These are phyloP conservation scores for Laticauda colubrina DNA, from an alignment of 2,113 vertebrate species.

Conservation along the genomic window DNA sequence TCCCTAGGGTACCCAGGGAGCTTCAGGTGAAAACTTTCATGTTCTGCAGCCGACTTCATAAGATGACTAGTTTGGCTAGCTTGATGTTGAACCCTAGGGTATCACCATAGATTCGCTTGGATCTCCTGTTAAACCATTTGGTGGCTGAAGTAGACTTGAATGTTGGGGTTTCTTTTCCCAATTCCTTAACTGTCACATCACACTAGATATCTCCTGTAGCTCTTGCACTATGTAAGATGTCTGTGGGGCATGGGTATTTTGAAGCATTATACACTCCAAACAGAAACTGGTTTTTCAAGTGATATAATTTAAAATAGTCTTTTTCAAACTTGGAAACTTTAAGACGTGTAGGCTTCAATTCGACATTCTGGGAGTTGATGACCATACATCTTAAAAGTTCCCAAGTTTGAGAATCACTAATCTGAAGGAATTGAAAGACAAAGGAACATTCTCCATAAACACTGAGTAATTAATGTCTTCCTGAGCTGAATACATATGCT, in stretches of 20 bases:
- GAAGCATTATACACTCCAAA: not conserved
- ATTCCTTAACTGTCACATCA: not conserved
- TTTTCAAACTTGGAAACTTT: not conserved
- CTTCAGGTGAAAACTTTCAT: not conserved
- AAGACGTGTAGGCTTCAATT: not conserved
- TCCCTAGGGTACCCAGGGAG: not conserved
- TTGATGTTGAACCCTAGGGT: not conserved
- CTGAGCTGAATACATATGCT: slow-evolving; percentile 11
- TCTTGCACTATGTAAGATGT: not conserved
- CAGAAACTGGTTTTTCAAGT: not conserved
- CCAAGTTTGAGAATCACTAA: not conserved
- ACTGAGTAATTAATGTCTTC: slow-evolving; percentile 29
- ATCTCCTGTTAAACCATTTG: not conserved
- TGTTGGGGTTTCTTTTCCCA: not conserved
- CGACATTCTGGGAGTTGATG: not conserved
- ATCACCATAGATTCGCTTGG: not conserved
- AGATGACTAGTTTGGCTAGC: not conserved
- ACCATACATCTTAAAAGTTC: not conserved
- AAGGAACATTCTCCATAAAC: not conserved
- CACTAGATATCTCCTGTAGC: not conserved
- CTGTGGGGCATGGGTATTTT: not conserved
- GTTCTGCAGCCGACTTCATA: not conserved
- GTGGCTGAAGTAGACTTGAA: not conserved
- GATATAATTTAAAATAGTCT: not conserved
- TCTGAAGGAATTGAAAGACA: not conserved